Conservation (phyloP, 2,888 invertebrate genomes). For the Tenthredo amoena region DNA sequence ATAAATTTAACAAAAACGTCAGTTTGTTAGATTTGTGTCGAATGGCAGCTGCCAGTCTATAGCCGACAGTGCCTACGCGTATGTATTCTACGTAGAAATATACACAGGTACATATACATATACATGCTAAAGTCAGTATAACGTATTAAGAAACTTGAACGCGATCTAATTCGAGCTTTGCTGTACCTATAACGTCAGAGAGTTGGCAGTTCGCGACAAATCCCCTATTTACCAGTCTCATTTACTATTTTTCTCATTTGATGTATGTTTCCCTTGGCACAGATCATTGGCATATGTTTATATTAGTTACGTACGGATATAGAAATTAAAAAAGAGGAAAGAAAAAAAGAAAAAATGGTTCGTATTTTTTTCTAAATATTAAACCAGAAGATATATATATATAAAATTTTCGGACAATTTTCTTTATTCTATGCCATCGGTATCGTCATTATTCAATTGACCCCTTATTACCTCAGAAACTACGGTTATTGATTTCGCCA, state of each 20-base stretch:
- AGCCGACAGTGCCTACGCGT: too few relatives aligned
- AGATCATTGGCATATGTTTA: background rate
- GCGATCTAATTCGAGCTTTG: slow-evolving; percentile 1
- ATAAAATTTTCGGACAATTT: too few relatives aligned
- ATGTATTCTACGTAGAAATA: background rate
- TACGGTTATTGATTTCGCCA: too few relatives aligned
- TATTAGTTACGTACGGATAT: background rate
- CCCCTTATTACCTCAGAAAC: too few relatives aligned
- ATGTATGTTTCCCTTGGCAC: slow-evolving; percentile 31
- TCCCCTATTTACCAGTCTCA: background rate
- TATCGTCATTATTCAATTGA: too few relatives aligned
- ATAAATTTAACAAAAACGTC: background rate
- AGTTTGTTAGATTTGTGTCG: background rate
- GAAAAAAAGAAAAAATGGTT: too few relatives aligned
- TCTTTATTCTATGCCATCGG: too few relatives aligned
- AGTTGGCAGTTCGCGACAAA: slow-evolving; percentile 27
- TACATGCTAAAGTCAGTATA: background rate
- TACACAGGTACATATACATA: background rate
- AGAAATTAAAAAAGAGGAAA: background rate
- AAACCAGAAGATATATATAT: too few relatives aligned
- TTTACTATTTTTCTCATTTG: background rate
- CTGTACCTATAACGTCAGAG: background rate
- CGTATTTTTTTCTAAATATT: too few relatives aligned
- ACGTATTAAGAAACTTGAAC: background rate
- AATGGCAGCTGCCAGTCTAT: background rate